A percentile compares a stretch with the other conserved stretches of the same genome.
Conservation (phyloP, 2,113 vertebrate genomes). For the Pteropus alecto region DNA sequence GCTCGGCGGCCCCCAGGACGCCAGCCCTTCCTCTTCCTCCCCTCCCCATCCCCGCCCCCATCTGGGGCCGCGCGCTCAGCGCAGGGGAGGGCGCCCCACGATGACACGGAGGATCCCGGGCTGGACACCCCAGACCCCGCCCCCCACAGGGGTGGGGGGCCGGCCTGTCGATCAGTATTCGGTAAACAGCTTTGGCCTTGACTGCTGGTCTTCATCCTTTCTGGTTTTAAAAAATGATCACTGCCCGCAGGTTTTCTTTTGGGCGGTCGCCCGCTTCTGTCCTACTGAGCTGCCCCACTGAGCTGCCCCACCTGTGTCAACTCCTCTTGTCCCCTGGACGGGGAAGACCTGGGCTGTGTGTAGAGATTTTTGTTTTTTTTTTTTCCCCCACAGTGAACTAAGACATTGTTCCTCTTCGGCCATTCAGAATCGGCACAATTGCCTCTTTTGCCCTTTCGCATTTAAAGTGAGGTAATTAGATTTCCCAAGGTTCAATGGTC, state of each 20-base stretch:
- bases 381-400: slow-evolving; percentile 37
- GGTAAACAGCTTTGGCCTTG: not conserved
- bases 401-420: slow-evolving; percentile 44
- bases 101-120: too few relatives aligned
- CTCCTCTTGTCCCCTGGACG: not conserved
- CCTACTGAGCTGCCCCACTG: slow-evolving; percentile 7
- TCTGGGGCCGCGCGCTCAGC: too few relatives aligned
- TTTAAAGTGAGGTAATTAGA: slow-evolving; percentile 64
- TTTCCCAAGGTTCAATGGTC: slow-evolving; percentile 69
- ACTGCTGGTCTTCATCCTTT: slow-evolving; percentile 33
- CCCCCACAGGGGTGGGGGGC: not conserved
- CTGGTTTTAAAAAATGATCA: not conserved
- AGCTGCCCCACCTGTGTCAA: slow-evolving; percentile 42
- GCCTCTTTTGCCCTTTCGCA: slow-evolving; percentile 46
- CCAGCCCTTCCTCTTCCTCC: too few relatives aligned
- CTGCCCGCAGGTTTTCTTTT: not conserved
- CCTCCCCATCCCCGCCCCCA: too few relatives aligned
- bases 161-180: slow-evolving; percentile 18
- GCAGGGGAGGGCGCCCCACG: too few relatives aligned
- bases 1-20: too few relatives aligned
- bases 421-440: slow-evolving; percentile 22
- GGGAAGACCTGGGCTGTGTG: not conserved
- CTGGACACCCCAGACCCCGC: too few relatives aligned
- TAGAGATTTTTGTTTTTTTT: not conserved
- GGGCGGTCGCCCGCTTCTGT: not conserved